Base-by-base conservation (phyloP, 2,888 invertebrate genomes). In the Drepana falcataria region DNA sequence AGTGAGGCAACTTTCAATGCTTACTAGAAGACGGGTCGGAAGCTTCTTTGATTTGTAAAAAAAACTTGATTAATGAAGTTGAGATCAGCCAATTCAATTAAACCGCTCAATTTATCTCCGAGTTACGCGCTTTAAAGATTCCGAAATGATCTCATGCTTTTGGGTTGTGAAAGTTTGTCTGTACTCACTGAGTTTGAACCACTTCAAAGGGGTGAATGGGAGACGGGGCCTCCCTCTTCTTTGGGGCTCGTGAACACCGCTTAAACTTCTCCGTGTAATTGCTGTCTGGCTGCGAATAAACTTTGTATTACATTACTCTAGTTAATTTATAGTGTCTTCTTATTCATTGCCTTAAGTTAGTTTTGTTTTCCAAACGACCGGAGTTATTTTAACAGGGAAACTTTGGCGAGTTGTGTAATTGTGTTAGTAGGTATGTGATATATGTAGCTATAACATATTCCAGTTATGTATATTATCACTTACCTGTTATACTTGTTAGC, bases 221-320 rank as follows among this genome's bases (percentile, higher is more conserved):
- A 64, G 57, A 59, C 57, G 61, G 58, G 73, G 61, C 57, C 55
- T 65, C 70, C 60, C 72, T 76, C 78, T 83, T 77, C 79, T 81
- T 83, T 79, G 79, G 79, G 83, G 81, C 85, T 87, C 79, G 81
- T 83, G 88, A 90, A 89, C 85, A 83, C 85, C 81, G 85, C 82
- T 85, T 83, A 79, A 88, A 90, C 79, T 89, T 90, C 79, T 79
- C 77, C 70, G 69, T 82, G 81, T 88, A 89, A 90, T 90, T 91
- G 85, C 87, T 87, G 88, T 88, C 87, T 87, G 85, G 83, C 84
- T 85, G 74, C 71, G 83, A 87, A 83, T 88, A 86, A 90, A 89
- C 83, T 87, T 88, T 87, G 87, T 88, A 86, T 88, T 83, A 87
- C 87, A 85, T 87, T 88, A 89, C 82, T 78, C 78, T 75, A 85